These are phyloP conservation scores for Stigmatopora argus DNA, from an alignment of 2,113 vertebrate species.

Conservation along the genomic window DNA sequence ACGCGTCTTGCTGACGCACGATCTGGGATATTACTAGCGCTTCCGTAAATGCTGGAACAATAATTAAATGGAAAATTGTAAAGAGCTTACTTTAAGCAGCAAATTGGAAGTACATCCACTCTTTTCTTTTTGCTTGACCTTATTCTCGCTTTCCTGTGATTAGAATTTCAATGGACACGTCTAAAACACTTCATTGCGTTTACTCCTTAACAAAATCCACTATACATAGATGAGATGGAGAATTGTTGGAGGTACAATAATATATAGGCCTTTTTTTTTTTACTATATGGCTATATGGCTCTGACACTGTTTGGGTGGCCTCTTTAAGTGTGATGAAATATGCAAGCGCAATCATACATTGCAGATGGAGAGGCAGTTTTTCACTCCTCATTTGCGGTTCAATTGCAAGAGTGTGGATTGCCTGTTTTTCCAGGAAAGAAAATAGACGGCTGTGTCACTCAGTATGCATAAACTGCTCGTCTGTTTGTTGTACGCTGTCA, in stretches of 20 bases:
- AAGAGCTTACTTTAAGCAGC: slow-evolving; percentile 10
- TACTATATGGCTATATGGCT: slow-evolving; percentile 44
- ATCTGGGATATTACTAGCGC: slow-evolving; percentile 50
- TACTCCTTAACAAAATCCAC: slow-evolving; percentile 10
- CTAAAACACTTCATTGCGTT: slow-evolving; percentile 9
- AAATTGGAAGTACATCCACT: slow-evolving; percentile 2
- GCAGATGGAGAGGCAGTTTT: slow-evolving; percentile 59
- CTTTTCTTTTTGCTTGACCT: slow-evolving; percentile 11
- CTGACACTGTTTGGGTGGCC: slow-evolving; percentile 55
- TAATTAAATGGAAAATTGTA: slow-evolving; percentile 43
- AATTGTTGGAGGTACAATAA: no score
- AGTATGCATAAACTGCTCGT: slow-evolving; percentile 66
- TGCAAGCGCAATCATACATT: slow-evolving; percentile 68
- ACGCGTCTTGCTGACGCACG: slow-evolving; percentile 43
- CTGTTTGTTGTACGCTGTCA: slow-evolving; percentile 62
- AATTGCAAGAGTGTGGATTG: slow-evolving; percentile 66
- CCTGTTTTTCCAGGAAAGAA: slow-evolving; percentile 60
- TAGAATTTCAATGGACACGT: not conserved
- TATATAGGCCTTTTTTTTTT: no score
- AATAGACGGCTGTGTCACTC: slow-evolving; percentile 71
- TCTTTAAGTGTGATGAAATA: slow-evolving; percentile 63
- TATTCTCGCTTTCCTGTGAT: not conserved
- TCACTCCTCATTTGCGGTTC: slow-evolving; percentile 69
- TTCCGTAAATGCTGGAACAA: slow-evolving; percentile 25
- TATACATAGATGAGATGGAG: no score